A percentile compares a stretch with the other conserved stretches of the same genome.
Evolutionary conservation across 2,797 vertebrate genomes (phyloP).

Genomic region (Babyrousa celebensis): DNA sequence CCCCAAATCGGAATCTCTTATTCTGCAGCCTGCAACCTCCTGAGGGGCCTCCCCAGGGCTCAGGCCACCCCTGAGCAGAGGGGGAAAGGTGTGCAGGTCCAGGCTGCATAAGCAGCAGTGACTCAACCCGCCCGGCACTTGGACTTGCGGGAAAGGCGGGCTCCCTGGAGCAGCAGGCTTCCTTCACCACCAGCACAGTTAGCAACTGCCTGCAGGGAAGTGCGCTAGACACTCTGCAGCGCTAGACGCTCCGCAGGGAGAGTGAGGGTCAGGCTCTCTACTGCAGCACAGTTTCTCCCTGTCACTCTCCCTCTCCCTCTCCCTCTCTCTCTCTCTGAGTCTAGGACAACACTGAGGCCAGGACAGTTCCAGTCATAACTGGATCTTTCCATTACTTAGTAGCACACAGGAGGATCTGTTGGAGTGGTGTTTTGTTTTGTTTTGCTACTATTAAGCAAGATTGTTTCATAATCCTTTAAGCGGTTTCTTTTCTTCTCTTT

Average conservation of each 20-base stretch:
- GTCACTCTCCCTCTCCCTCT: background rate
- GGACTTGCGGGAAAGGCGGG: constrained; percentile 67
- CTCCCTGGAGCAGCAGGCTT: constrained; percentile 66
- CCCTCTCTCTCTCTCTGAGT: background rate
- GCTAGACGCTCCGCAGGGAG: background rate
- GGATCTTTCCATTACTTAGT: constrained; percentile 76
- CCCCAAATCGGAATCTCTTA: constrained; percentile 79
- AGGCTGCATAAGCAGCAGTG: constrained; percentile 78
- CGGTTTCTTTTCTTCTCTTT: background rate
- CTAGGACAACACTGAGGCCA: background rate
- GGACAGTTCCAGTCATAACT: constrained; percentile 69
- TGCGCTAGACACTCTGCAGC: rapidly evolving
- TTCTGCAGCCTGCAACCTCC: constrained; percentile 79
- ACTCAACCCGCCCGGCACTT: constrained; percentile 60
- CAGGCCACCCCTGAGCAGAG: constrained; percentile 45
- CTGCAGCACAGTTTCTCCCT: background rate
- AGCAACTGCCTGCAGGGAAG: constrained; percentile 14
- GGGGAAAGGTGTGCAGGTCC: constrained; percentile 77
- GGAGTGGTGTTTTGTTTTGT: constrained; percentile 68
- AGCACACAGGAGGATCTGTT: constrained; percentile 72
- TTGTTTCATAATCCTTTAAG: constrained; percentile 83
- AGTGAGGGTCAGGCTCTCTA: background rate
- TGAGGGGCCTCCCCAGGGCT: constrained; percentile 66
- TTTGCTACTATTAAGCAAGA: constrained; percentile 84
- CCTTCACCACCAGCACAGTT: constrained; percentile 59